Evolutionary conservation across 2,797 vertebrate genomes (phyloP).

Genomic region (Cirrhinus molitorella): DNA sequence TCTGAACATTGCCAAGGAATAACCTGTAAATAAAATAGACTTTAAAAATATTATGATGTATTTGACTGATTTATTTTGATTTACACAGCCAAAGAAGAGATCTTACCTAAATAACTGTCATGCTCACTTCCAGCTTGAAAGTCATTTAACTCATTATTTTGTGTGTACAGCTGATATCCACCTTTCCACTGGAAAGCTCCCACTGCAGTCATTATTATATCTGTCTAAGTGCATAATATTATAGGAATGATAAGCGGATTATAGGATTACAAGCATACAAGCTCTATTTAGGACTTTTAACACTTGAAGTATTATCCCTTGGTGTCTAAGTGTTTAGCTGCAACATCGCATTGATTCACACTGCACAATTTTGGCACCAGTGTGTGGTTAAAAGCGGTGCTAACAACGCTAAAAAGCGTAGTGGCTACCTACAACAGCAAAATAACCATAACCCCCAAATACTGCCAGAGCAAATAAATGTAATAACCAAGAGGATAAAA

Average conservation of each 20-base stretch:
- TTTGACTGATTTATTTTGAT: neutral
- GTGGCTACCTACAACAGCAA: too few species aligned
- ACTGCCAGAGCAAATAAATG: too few species aligned
- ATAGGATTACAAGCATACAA: neutral
- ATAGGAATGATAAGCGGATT: neutral
- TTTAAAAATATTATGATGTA: neutral
- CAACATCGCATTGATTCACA: too few species aligned
- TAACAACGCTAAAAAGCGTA: too few species aligned
- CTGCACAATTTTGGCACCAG: too few species aligned
- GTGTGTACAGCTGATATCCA: slow-evolving; percentile 62
- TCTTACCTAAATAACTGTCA: slow-evolving; percentile 79
- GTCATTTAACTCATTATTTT: accelerated
- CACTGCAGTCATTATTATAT: slow-evolving; percentile 66
- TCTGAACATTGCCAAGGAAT: slow-evolving; percentile 62
- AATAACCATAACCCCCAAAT: too few species aligned
- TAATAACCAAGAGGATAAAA: neutral
- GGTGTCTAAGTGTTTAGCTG: too few species aligned
- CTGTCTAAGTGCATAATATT: slow-evolving; percentile 42
- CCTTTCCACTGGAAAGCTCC: slow-evolving; percentile 78
- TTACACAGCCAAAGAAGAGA: neutral
- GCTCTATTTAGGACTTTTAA: neutral
- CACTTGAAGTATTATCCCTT: neutral
- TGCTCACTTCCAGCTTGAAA: slow-evolving; percentile 51
- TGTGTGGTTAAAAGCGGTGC: too few species aligned
- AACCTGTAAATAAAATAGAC: slow-evolving; percentile 68